phyloP scores from a whole-genome alignment of 2,113 vertebrate species.

The Bufo gargarizans region DNA sequence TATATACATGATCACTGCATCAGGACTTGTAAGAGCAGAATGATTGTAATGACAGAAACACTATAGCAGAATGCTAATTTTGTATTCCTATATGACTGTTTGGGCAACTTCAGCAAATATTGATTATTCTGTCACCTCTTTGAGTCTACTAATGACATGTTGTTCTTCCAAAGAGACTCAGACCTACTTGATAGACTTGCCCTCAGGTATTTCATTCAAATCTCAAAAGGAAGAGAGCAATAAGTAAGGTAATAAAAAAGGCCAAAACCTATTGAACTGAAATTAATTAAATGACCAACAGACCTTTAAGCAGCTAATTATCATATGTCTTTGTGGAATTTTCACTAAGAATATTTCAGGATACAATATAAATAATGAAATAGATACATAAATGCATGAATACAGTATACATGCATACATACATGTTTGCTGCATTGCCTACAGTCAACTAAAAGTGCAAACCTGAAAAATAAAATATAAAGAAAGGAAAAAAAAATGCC shows the following conservation, averaged over 20 bases:
- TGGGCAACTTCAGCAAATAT: constrained; percentile 77
- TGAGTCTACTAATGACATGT: constrained; percentile 69
- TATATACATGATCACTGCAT: constrained; percentile 64
- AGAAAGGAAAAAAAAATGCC: too few relatives aligned
- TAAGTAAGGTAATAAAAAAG: constrained; percentile 74
- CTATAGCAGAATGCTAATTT: constrained; percentile 66
- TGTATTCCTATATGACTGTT: constrained; percentile 64
- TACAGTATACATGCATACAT: neutral
- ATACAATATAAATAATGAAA: neutral
- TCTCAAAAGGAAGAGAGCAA: constrained; percentile 70
- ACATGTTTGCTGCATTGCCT: neutral
- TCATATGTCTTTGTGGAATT: constrained; percentile 55
- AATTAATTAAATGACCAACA: constrained; percentile 87
- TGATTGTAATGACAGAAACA: constrained; percentile 65
- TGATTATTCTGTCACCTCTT: constrained; percentile 76
- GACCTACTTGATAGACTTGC: constrained; percentile 78
- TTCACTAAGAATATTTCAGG: neutral
- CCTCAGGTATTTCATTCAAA: constrained; percentile 75
- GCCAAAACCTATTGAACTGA: constrained; percentile 80
- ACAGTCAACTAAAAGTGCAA: too few relatives aligned
- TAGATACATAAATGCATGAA: too few relatives aligned
- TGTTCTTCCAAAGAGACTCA: constrained; percentile 71
- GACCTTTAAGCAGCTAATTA: constrained; percentile 76
- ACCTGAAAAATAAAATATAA: too few relatives aligned
- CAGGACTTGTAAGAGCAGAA: constrained; percentile 57